These are phyloP conservation scores for Xanthia icteritia DNA, from an alignment of 2,888 invertebrate genomes.

Conservation along the genomic window DNA sequence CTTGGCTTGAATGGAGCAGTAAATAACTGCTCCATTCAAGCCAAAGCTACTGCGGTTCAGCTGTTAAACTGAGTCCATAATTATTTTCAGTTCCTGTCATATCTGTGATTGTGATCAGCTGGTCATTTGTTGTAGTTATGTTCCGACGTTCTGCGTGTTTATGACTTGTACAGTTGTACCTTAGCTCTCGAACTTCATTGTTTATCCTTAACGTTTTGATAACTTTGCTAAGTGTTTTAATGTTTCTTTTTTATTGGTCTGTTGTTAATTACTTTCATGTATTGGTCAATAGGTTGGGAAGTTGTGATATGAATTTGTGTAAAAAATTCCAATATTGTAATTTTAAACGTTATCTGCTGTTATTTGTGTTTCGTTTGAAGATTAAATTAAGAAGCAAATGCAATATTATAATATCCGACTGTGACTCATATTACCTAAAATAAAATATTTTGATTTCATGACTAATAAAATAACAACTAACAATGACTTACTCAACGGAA, in stretches of 20 bases:
- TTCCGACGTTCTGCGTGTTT: neutral
- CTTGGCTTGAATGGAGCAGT: constrained; percentile 35
- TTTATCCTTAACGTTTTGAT: no score
- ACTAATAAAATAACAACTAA: constrained; percentile 18
- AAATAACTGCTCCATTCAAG: no score
- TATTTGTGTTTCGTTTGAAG: neutral
- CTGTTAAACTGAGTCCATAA: constrained; percentile 23
- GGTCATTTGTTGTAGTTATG: neutral
- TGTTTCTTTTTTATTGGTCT: neutral
- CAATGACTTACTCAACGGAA: constrained; percentile 18
- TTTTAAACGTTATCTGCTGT: neutral
- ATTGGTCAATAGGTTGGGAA: neutral
- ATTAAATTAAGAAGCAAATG: neutral
- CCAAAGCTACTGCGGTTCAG: constrained; percentile 1
- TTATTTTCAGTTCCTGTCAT: constrained; percentile 50
- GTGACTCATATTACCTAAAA: rapidly evolving
- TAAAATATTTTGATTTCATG: constrained; percentile 29
- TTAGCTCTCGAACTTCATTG: neutral
- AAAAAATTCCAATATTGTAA: neutral
- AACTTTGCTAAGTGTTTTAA: neutral
- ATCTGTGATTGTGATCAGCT: constrained; percentile 21
- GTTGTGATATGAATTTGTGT: neutral
- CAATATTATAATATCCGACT: neutral
- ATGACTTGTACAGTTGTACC: neutral
- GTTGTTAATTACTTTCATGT: neutral